Percentiles rank a stretch among this genome's conserved stretches.
Conservation (phyloP, 2,888 invertebrate species). For the Pocota personata region DNA sequence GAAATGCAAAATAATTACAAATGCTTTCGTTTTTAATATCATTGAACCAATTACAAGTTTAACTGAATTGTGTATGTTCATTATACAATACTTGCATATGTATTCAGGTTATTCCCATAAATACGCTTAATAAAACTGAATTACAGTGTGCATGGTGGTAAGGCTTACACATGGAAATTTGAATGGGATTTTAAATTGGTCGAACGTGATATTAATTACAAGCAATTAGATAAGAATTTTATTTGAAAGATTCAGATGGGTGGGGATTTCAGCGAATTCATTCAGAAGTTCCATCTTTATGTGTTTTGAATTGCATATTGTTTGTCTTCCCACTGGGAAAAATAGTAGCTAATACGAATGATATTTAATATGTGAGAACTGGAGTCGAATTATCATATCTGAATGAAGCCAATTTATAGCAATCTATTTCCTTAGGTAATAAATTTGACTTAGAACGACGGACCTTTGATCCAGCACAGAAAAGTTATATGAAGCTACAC, state of each 20-base stretch:
- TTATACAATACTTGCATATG: neutral
- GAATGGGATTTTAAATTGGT: conserved; percentile 34
- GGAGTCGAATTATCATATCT: conserved; percentile 31
- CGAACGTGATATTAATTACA: conserved; percentile 58
- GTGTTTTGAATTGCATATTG: neutral
- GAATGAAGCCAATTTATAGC: conserved; percentile 8
- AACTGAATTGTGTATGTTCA: neutral
- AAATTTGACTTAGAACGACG: neutral
- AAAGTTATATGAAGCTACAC: too few species aligned
- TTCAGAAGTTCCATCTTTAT: conserved; percentile 19
- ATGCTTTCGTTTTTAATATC: conserved; percentile 4
- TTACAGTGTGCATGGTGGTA: neutral
- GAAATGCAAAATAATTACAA: conserved; percentile 2
- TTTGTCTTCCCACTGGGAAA: neutral
- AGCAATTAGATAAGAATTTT: conserved; percentile 48
- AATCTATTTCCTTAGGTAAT: neutral
- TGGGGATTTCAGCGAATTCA: conserved; percentile 20
- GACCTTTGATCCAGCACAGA: neutral
- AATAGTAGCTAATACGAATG: neutral
- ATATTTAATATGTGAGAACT: conserved; percentile 32
- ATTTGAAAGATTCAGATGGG: neutral
- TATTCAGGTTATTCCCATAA: neutral
- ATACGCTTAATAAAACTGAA: neutral
- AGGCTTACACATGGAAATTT: conserved; percentile 2
- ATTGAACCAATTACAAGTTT: conserved; percentile 34